Evolutionary conservation across 2,113 vertebrate genomes (phyloP), one percentile per base, ranked within the genome.

Genomic region (Grallaria varia): DNA sequence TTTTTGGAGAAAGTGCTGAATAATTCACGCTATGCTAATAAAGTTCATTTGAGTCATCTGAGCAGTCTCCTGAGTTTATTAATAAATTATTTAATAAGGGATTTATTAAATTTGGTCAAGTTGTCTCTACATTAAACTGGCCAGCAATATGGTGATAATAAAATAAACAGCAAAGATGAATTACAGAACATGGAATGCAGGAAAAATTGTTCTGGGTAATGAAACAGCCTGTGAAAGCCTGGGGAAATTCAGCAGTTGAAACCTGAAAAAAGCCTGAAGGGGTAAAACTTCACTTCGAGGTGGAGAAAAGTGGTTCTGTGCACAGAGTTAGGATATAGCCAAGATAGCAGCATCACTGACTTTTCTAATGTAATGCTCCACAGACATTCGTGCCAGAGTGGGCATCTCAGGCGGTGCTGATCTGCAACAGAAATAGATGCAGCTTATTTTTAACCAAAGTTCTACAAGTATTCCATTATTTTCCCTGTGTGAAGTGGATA

Each of bases 1-100:
- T 63, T 63, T 84, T 47, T 84, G 37, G 78, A 63, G 64, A 62
- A 69, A 67, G 18, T n/a, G 40, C 3, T 95, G 76, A 92, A 95
- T 96, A 95, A 95, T 96, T 96, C 56, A 95, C 44, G 37, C 6
- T 89, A 90, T 90, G 64, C 68, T 75, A 91, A 95, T 92, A 81
- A 96, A 89, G 76, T 87, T 96, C 72, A 92, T 92, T 81, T 95
- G 68, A 84, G 64, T 89, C 55, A 89, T 89, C 76, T 72, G 42
- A 93, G 31, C 52, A 71, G 17, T 67, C 80, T 93, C 35, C 33
- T 37, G 80, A 89, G 47, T 71, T 96, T 90, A 78, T 89, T 87
- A 93, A 93, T 95, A 87, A 86, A 91, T 91, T 91, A 84, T 92
- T 95, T 90, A 4, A 10, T 89, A 59, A 71, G 78, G 12, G 14